Evolutionary conservation across 92 coral and sea anemone genomes (phyloP), one percentile per base, ranked within the genome.

Genomic region (Parazoanthus darwini): DNA sequence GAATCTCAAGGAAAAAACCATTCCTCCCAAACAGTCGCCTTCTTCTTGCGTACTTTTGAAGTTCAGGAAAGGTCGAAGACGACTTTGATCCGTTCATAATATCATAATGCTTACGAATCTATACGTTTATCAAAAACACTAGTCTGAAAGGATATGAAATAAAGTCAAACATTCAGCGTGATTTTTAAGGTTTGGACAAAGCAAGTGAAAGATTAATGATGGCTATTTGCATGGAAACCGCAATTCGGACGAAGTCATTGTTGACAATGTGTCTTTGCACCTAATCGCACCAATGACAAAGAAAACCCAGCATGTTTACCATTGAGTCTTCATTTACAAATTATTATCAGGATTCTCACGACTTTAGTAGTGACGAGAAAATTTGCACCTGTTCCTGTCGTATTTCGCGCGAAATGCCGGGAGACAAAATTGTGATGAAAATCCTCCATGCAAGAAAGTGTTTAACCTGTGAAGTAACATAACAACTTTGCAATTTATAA

Each of bases 1-100:
- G 88, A 46, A 96, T 92, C 90, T 96, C 98, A 15, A 96, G 93
- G 88, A 92, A 96, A 91, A 93, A 95, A 16, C 98, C 99, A 78
- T 91, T 91, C 56, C 91, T 93, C 1, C 93, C 94, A 84, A 86
- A 90, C 71, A 96, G 78, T 79, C 89, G 95, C 46, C 99, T 92
- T 43, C 87, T 94, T 56, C 99, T 76, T 25, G 95, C 93, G 90
- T 96, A 96, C 59, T 96, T 96, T 50, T 91, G 93, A 38, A 94
- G 93, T 6, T 94, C 92, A 0, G 98, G 93, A 43, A 91, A 88
- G 9, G 88, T 91, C 35, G 93, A 78, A 43, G 85, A 39, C 33
- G 94, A 14, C 48, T 86, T 89, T 8, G 89, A 65, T 15, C 82
- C 87, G 43, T 93, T 86, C 98, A 94, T 94, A 58, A 2, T 75